A percentile compares a stretch with the other conserved stretches of the same genome.
phyloP scores from a whole-genome alignment of 2,888 invertebrate genomes.

The Cephus pulcher region DNA sequence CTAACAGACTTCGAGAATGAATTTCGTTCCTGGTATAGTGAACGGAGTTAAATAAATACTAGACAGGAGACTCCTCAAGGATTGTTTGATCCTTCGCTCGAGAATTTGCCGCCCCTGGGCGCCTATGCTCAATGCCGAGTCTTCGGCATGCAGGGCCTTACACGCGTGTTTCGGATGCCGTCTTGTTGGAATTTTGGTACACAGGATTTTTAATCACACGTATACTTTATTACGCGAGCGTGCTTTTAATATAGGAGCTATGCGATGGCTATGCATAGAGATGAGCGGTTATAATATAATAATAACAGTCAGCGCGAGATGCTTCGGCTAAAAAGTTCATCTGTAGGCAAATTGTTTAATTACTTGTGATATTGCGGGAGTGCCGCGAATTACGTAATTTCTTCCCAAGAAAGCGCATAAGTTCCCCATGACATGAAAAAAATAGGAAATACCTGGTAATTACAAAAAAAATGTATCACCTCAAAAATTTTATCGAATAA shows the following conservation, averaged over 20 bases:
- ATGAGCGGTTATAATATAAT: constrained; percentile 48
- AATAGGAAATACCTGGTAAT: neutral
- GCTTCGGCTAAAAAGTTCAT: constrained; percentile 63
- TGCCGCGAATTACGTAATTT: neutral
- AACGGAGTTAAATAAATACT: neutral
- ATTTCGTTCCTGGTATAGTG: neutral
- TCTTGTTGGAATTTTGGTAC: constrained; percentile 50
- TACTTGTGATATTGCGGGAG: constrained; percentile 45
- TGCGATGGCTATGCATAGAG: constrained; percentile 61
- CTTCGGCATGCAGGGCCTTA: neutral
- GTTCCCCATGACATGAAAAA: neutral
- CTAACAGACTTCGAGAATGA: neutral
- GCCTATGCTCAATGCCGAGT: neutral
- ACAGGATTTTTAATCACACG: constrained; percentile 65
- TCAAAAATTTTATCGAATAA: constrained; percentile 5
- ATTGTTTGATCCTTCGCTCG: neutral
- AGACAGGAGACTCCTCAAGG: neutral
- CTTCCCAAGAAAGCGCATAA: neutral
- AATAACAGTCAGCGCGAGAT: constrained; percentile 52
- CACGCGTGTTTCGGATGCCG: neutral
- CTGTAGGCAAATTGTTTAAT: constrained; percentile 67
- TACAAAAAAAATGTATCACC: neutral
- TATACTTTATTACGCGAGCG: constrained; percentile 48
- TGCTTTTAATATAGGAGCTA: constrained; percentile 63
- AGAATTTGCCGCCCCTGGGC: neutral